Percentiles rank a stretch among this genome's conserved stretches.
Conservation (phyloP, 1,140 invertebrate species). For the Nephotettix cincticeps region DNA sequence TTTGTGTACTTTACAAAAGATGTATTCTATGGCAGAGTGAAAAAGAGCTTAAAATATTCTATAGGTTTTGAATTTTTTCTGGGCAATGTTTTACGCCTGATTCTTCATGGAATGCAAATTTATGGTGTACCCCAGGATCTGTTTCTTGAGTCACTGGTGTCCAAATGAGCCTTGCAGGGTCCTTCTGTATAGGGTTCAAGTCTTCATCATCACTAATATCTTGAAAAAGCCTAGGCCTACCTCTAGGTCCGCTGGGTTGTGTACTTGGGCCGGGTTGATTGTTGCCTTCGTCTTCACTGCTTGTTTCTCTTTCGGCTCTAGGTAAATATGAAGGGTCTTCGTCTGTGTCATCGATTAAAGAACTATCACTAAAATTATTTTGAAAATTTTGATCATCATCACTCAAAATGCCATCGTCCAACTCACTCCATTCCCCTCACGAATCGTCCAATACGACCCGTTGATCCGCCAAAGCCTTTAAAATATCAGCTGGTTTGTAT, state of each 20-base stretch:
- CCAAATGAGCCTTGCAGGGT: slow-evolving; percentile 16
- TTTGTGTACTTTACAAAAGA: slow-evolving; percentile 26
- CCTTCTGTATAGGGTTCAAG: too few species aligned
- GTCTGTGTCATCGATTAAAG: too few species aligned
- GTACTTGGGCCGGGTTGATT: too few species aligned
- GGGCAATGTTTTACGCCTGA: slow-evolving; percentile 2
- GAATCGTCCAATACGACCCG: too few species aligned
- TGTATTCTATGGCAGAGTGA: neutral
- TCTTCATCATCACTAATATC: neutral
- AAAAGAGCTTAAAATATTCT: slow-evolving; percentile 16
- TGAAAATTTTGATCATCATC: too few species aligned
- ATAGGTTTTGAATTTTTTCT: slow-evolving; percentile 8
- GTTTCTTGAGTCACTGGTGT: neutral
- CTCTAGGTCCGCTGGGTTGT: slow-evolving; percentile 3
- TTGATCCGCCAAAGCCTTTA: too few species aligned
- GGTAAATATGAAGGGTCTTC: neutral
- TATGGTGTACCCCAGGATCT: neutral
- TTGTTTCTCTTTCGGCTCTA: neutral
- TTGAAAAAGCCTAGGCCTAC: neutral
- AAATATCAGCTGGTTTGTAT: too few species aligned
- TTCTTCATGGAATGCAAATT: neutral
- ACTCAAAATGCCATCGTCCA: too few species aligned
- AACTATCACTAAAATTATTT: too few species aligned
- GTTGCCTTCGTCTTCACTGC: too few species aligned
- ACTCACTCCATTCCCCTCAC: too few species aligned